Percentiles rank a stretch among this genome's conserved stretches.
phyloP scores from a whole-genome alignment of 2,797 vertebrate genomes.

The Etheostoma perlongum region DNA sequence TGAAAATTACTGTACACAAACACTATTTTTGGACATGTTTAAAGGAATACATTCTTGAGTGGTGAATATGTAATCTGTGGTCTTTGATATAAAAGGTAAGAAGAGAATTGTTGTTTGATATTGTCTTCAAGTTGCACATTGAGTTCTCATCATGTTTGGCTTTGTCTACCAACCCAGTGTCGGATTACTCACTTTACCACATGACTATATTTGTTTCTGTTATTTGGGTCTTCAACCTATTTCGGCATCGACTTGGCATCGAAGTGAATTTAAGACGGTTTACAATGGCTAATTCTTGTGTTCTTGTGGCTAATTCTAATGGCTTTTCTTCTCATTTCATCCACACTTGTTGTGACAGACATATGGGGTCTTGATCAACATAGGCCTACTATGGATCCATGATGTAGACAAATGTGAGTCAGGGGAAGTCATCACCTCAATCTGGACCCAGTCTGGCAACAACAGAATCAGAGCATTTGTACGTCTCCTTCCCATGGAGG shows the following conservation, averaged over 20 bases:
- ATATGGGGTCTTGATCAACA: constrained; percentile 31
- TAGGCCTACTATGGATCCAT: constrained; percentile 24
- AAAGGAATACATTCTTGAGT: neutral
- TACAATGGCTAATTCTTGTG: neutral
- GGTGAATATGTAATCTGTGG: constrained; percentile 1
- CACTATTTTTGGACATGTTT: neutral
- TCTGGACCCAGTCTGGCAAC: constrained; percentile 65
- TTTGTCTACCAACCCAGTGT: constrained; percentile 42
- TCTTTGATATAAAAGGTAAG: constrained; percentile 22
- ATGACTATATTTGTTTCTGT: constrained; percentile 24
- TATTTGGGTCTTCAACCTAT: constrained; percentile 15
- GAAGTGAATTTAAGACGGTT: neutral
- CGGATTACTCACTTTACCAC: constrained; percentile 42
- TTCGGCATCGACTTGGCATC: neutral
- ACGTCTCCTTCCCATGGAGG: constrained; percentile 68
- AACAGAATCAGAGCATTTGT: constrained; percentile 70
- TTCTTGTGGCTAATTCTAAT: no score
- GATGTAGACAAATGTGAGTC: constrained; percentile 60
- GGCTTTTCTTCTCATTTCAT: neutral
- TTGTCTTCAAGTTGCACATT: constrained; percentile 38
- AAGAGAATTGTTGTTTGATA: constrained; percentile 38
- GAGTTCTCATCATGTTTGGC: constrained; percentile 34
- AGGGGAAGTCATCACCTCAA: constrained; percentile 70
- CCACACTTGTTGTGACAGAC: constrained; percentile 20
- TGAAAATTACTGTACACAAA: no score